These are phyloP conservation scores for Cherax quadricarinatus DNA, from an alignment of 1,140 invertebrate genomes.

Conservation along the genomic window DNA sequence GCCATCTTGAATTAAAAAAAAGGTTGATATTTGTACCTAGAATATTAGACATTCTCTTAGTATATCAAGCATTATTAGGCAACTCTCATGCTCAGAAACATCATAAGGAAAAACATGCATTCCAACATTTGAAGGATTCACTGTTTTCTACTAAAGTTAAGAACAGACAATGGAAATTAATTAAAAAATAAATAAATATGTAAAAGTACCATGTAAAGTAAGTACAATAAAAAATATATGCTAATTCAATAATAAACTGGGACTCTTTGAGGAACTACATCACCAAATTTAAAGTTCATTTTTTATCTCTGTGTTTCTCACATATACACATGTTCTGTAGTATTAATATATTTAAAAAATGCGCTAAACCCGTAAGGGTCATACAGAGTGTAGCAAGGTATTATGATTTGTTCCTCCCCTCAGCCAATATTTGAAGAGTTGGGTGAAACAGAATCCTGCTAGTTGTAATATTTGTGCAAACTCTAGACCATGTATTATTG, in stretches of 20 bases:
- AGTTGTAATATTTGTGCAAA: background rate
- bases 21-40: no score
- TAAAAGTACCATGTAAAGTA: constrained; percentile 1
- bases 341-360: no score
- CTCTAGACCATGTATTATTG: background rate
- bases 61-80: background rate
- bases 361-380: no score
- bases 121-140: background rate
- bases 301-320: background rate
- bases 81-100: background rate
- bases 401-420: background rate
- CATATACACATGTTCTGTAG: background rate
- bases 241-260: background rate
- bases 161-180: background rate
- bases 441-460: background rate
- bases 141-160: background rate
- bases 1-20: no score
- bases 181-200: constrained; percentile 6
- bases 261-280: background rate
- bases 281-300: background rate
- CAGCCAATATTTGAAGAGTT: background rate
- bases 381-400: background rate
- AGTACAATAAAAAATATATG: constrained; percentile 7
- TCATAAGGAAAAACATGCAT: background rate
- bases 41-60: background rate